Percentiles rank a stretch among this genome's conserved stretches.
phyloP scores from a whole-genome alignment of 1,140 invertebrate species.

The Heliconius himera region DNA sequence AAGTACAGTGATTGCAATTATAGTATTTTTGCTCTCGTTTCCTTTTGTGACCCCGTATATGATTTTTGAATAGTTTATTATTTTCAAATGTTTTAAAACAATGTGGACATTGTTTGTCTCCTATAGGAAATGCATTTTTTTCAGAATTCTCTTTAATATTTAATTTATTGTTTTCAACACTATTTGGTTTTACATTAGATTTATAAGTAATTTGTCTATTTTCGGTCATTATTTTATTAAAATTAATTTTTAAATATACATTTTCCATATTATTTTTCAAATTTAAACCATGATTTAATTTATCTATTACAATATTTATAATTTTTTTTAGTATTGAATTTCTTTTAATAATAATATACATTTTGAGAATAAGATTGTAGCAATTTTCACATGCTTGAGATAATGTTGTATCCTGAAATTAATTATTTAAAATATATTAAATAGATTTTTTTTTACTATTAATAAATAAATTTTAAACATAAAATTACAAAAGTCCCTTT shows the following conservation, averaged over 20 bases:
- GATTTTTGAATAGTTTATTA: slow-evolving; percentile 30
- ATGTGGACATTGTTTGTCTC: slow-evolving; percentile 46
- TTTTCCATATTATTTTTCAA: slow-evolving; percentile 18
- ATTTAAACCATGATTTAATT: slow-evolving; percentile 33
- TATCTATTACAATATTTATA: slow-evolving; percentile 37
- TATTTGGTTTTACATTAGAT: background rate
- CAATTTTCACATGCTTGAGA: slow-evolving; percentile 50
- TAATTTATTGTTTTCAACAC: background rate
- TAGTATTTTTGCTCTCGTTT: slow-evolving; percentile 41
- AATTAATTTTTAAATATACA: slow-evolving; percentile 28
- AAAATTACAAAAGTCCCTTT: no score
- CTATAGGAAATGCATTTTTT: slow-evolving; percentile 27
- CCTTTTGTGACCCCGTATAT: slow-evolving; percentile 44
- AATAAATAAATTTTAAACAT: background rate
- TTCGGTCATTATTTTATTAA: slow-evolving; percentile 18
- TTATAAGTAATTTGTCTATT: slow-evolving; percentile 9
- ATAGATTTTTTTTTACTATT: background rate
- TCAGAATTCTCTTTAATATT: background rate
- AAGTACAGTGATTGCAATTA: slow-evolving; percentile 53
- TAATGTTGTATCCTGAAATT: slow-evolving; percentile 54
- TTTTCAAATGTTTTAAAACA: slow-evolving; percentile 50
- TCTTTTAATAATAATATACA: slow-evolving; percentile 47
- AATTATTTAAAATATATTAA: background rate
- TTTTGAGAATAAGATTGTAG: slow-evolving; percentile 46
- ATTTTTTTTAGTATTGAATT: slow-evolving; percentile 44